Evolutionary conservation across 2,113 vertebrate genomes (phyloP).

Genomic region (Charina bottae): DNA sequence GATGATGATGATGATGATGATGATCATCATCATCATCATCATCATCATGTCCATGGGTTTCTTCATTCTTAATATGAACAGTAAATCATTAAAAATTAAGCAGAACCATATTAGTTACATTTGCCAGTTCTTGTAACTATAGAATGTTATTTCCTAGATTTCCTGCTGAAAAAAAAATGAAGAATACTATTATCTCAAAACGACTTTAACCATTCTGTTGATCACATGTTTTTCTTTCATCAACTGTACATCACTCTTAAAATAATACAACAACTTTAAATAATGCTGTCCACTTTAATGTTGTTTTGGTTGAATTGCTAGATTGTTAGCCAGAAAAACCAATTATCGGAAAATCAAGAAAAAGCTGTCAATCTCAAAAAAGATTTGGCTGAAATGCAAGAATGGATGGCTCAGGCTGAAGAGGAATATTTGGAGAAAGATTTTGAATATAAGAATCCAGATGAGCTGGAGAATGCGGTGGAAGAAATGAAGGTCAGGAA

Average conservation of each 20-base stretch:
- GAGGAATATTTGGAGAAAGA: constrained; percentile 96
- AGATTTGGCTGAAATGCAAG: constrained; percentile 97
- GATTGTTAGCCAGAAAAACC: constrained; percentile 86
- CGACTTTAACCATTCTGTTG: background rate
- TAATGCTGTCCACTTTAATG: constrained; percentile 18
- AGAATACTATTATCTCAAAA: background rate
- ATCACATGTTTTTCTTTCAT: background rate
- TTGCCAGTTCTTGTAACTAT: background rate
- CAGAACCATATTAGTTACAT: background rate
- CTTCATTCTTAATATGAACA: background rate
- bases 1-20: too few species aligned
- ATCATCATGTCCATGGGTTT: background rate
- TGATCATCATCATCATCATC: background rate
- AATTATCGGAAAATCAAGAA: constrained; percentile 87
- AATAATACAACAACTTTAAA: constrained; percentile 12
- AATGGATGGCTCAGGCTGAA: constrained; percentile 96
- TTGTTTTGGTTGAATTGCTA: constrained; percentile 67
- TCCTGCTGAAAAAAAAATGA: background rate
- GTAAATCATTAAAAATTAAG: background rate
- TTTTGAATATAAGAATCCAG: constrained; percentile 96
- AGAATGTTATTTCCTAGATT: background rate
- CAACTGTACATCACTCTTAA: background rate
- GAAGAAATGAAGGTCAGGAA: constrained; percentile 94
- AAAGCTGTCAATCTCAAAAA: constrained; percentile 92
- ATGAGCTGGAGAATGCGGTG: constrained; percentile 89